Percentiles rank a stretch among this genome's conserved stretches.
phyloP scores from a whole-genome alignment of 2,113 vertebrate genomes.

The Aegithalos caudatus region DNA sequence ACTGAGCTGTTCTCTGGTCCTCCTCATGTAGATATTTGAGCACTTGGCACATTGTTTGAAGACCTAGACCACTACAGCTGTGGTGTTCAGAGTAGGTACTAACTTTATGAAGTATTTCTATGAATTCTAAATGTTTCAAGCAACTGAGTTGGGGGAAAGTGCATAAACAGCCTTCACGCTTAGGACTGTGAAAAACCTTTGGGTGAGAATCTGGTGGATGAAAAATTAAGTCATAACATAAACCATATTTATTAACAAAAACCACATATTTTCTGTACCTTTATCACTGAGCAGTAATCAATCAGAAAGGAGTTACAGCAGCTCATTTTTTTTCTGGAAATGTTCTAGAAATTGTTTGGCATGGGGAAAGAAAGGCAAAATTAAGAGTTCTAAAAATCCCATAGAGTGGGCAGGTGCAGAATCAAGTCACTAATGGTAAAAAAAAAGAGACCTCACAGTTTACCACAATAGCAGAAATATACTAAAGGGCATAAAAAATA shows the following conservation, averaged over 20 bases:
- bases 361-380: not conserved
- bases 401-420: not conserved
- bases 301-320: not conserved
- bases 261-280: not conserved
- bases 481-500: not conserved
- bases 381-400: not conserved
- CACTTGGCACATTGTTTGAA: not conserved
- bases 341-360: not conserved
- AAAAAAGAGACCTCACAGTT: not conserved
- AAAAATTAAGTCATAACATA: not conserved
- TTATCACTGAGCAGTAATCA: not conserved
- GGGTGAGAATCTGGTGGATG: not conserved
- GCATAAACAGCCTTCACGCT: not conserved
- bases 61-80: not conserved
- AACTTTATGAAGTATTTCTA: not conserved
- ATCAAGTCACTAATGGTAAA: not conserved
- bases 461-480: not conserved
- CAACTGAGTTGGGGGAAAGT: not conserved
- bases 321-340: not conserved
- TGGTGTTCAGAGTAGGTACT: not conserved
- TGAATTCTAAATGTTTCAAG: not conserved
- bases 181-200: not conserved
- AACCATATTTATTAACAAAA: not conserved
- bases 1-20: not conserved
- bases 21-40: fast-evolving